These are phyloP conservation scores for Glyptemys insculpta DNA, from an alignment of 2,797 vertebrate genomes.

Conservation along the genomic window DNA sequence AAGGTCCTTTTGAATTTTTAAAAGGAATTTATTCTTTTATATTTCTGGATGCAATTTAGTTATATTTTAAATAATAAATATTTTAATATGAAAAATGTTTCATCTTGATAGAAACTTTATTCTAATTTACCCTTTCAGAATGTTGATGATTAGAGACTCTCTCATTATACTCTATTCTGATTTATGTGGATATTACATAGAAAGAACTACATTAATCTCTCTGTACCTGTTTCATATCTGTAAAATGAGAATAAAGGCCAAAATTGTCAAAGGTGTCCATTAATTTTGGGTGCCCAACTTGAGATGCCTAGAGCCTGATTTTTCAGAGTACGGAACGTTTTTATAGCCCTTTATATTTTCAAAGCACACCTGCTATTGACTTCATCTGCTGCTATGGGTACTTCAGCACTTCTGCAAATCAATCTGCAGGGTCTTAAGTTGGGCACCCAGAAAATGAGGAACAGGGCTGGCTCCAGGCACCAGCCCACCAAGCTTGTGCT, in stretches of 20 bases:
- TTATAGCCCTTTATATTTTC: background rate
- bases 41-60: background rate
- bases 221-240: too few species aligned
- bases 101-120: background rate
- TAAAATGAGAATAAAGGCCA: too few species aligned
- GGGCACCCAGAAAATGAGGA: background rate
- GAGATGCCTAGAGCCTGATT: background rate
- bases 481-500: too few species aligned
- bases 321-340: background rate
- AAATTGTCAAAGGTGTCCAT: background rate
- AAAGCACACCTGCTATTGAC: background rate
- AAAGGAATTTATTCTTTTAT: background rate
- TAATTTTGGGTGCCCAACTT: fast-evolving
- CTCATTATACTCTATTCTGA: background rate
- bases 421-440: background rate
- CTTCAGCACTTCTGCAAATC: background rate
- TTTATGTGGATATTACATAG: background rate
- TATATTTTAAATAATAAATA: background rate
- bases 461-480: too few species aligned
- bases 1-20: background rate
- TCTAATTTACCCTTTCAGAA: background rate
- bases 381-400: background rate
- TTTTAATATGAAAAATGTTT: background rate
- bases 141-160: background rate
- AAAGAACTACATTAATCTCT: background rate